Percentiles rank a stretch among this genome's conserved stretches.
Conservation (phyloP, 2,888 invertebrate genomes). For the Cetonia aurata region DNA sequence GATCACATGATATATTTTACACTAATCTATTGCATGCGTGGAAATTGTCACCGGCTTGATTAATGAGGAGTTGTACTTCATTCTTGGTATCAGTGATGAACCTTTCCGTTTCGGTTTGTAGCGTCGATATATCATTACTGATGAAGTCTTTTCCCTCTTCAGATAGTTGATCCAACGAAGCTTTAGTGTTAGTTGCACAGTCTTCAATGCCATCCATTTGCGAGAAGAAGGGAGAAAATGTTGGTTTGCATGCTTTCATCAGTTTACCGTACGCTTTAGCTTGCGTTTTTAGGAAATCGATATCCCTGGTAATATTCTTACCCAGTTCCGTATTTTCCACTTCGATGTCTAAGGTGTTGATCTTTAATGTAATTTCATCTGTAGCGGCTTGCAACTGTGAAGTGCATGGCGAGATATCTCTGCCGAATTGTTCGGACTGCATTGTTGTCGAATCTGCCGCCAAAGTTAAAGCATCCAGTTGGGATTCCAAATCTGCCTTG, state of each 20-base stretch:
- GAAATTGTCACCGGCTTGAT: slow-evolving; percentile 11
- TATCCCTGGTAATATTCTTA: not conserved
- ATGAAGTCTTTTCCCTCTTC: slow-evolving; percentile 2
- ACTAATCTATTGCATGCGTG: slow-evolving; percentile 1
- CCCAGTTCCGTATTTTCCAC: slow-evolving; percentile 5
- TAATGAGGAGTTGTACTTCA: slow-evolving; percentile 5
- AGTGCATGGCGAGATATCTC: slow-evolving; percentile 4
- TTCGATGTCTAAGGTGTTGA: slow-evolving; percentile 10
- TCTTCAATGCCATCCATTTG: slow-evolving; percentile 7
- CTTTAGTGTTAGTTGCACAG: slow-evolving; percentile 8
- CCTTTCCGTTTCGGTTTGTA: not conserved
- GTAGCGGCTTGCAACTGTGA: not conserved
- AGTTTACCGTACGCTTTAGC: slow-evolving; percentile 21
- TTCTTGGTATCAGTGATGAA: not conserved
- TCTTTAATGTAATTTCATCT: slow-evolving; percentile 1
- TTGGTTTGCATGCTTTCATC: slow-evolving; percentile 13
- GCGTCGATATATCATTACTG: not conserved
- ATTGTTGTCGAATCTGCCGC: not conserved
- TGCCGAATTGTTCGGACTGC: not conserved
- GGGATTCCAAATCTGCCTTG: not conserved
- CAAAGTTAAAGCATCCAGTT: slow-evolving; percentile 6
- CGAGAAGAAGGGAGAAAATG: not conserved
- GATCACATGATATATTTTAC: too few relatives aligned
- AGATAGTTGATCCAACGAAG: not conserved
- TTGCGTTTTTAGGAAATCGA: not conserved